phyloP scores from a whole-genome alignment of 1,140 invertebrate genomes.

The Heliconius nattereri region DNA sequence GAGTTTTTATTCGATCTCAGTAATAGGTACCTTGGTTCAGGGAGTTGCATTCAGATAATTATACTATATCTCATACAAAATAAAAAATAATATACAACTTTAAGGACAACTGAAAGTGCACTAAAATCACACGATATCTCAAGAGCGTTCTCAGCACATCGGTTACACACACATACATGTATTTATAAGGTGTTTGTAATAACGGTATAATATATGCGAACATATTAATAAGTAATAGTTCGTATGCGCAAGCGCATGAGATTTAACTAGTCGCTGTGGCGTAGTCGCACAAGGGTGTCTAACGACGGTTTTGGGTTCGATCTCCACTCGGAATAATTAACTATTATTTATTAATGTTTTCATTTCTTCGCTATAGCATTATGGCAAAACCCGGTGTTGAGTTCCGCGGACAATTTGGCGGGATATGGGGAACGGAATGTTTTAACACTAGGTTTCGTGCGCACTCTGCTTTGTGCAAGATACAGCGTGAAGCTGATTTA shows the following conservation, averaged over 20 bases:
- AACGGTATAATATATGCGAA: slow-evolving; percentile 59
- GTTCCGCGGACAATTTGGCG: too few relatives aligned
- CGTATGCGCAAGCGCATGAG: slow-evolving; percentile 56
- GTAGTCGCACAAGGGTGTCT: slow-evolving; percentile 11
- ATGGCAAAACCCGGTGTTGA: too few relatives aligned
- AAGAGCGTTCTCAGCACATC: slow-evolving; percentile 55
- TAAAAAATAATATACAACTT: slow-evolving; percentile 47
- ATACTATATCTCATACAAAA: slow-evolving; percentile 34
- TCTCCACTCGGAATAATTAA: too few relatives aligned
- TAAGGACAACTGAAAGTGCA: slow-evolving; percentile 55
- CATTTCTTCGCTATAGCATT: too few relatives aligned
- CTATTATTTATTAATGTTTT: too few relatives aligned
- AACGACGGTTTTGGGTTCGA: too few relatives aligned
- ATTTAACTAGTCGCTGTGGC: slow-evolving; percentile 26
- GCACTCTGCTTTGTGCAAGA: too few relatives aligned
- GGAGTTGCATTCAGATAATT: slow-evolving; percentile 22
- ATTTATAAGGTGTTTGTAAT: slow-evolving; percentile 53
- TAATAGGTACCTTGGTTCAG: slow-evolving; percentile 29
- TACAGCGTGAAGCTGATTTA: too few relatives aligned
- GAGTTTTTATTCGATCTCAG: slow-evolving; percentile 15
- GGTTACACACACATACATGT: slow-evolving; percentile 51
- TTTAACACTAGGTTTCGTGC: too few relatives aligned
- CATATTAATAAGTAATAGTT: slow-evolving; percentile 45
- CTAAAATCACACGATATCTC: slow-evolving; percentile 66
- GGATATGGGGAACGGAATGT: too few relatives aligned